A percentile compares a stretch with the other conserved stretches of the same genome.
phyloP scores from a whole-genome alignment of 2,888 invertebrate genomes.

The Aelia acuminata region DNA sequence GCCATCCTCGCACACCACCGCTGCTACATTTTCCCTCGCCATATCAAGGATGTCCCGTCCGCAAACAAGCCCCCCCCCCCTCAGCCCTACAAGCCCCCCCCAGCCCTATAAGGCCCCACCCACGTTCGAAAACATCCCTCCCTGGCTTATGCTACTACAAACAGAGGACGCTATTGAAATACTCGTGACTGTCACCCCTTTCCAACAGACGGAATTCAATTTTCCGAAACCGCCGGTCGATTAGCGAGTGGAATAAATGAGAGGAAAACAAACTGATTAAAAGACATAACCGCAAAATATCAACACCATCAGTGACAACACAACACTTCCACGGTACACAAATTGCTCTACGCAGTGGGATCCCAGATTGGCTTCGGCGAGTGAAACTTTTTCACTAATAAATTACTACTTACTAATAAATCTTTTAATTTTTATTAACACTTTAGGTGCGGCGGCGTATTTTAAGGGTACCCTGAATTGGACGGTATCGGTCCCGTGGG shows the following conservation, averaged over 20 bases:
- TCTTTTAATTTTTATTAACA: too few species aligned
- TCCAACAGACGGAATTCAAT: background rate
- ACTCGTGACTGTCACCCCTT: background rate
- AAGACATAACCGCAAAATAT: slow-evolving; percentile 5
- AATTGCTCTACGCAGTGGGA: background rate
- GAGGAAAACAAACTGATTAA: slow-evolving; percentile 35
- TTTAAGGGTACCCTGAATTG: too few species aligned
- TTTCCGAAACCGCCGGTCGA: background rate
- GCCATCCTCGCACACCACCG: slow-evolving; percentile 35
- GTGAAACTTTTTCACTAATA: too few species aligned
- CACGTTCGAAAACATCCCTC: slow-evolving; percentile 2
- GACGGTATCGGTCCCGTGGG: too few species aligned
- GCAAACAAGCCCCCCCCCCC: background rate
- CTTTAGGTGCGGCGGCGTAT: too few species aligned
- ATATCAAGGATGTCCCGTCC: slow-evolving; percentile 36
- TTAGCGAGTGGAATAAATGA: background rate
- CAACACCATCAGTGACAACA: background rate
- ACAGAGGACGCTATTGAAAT: background rate
- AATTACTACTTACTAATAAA: too few species aligned
- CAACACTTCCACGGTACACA: background rate
- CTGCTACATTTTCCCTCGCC: slow-evolving; percentile 10
- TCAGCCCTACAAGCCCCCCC: background rate
- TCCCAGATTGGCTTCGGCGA: background rate
- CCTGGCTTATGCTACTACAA: slow-evolving; percentile 9
- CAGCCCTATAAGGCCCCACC: background rate